Base-by-base conservation (phyloP, 2,113 vertebrate genomes). In the Piaya cayana region DNA sequence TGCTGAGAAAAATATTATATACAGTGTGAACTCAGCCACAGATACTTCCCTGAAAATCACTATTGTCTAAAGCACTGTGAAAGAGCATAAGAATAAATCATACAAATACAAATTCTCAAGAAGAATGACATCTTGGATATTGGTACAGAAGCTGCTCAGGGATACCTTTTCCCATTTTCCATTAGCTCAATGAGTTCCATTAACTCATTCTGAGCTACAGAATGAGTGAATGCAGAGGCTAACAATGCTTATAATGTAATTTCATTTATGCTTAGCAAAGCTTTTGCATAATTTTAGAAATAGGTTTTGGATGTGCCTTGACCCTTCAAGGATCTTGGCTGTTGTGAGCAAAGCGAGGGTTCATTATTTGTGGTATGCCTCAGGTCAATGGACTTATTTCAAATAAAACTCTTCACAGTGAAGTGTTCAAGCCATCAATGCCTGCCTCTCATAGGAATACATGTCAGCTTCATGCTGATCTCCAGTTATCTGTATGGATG, bases 161-260 rank as follows among this genome's bases (percentile, higher is more conserved):
- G 15, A 9, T 70, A 7, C 56, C 19, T 76, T 59, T 77, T 65
- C 45, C 1, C 1, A 2, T 55, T 59, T 76, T 27, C 47, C 8
- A 3, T 42, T 53, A 50, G 7, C 32, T n/a, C 42, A n/a, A 6
- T 65, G 30, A 45, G 43, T 45, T 45, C 15, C 43, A 45, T 45
- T 45, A 45, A 45, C 43, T 45, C 43, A 45, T 45, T 45, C 43
- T 45, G 43, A 45, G 45, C 60, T 58, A 49, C 60, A 74, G 43
- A 86, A 72, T 55, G 53, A 71, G 23, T 63, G 90, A 68, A 47
- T 39, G 45, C 26, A 55, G 9, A 43, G 16, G 47, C 19, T 55
- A 71, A 25, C 11, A 19, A 9, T 50, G 15, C 18, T 80, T 60
- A 6, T 63, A 0, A 0, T n/a, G 14, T 52, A 9, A 55, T 88